Evolutionary conservation across 1,140 invertebrate genomes (phyloP).

Genomic region (Anastatus disparis): DNA sequence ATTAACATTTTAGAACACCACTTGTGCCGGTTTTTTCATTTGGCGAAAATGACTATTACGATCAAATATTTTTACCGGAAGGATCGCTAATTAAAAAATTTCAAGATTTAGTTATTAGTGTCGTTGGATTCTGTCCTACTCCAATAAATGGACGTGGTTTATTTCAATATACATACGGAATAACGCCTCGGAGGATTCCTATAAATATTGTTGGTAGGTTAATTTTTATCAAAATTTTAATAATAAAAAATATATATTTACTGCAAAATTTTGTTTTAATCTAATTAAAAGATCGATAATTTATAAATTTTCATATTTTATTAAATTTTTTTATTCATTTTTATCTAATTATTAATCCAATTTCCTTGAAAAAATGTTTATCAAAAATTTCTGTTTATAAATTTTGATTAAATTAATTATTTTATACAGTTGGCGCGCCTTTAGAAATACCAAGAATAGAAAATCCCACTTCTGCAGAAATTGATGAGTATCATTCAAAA

Average conservation of each 20-base stretch:
- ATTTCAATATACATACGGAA: constrained; percentile 89
- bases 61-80: constrained; percentile 78
- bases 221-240: too few relatives aligned
- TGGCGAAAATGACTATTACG: constrained; percentile 90
- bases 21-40: constrained; percentile 92
- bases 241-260: too few relatives aligned
- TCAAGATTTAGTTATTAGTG: constrained; percentile 77
- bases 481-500: constrained; percentile 79
- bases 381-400: too few relatives aligned
- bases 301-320: too few relatives aligned
- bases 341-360: too few relatives aligned
- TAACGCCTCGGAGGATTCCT: constrained; percentile 81
- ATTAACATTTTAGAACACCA: constrained; percentile 69
- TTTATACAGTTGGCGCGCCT: constrained; percentile 81
- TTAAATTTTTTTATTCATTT: background rate
- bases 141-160: constrained; percentile 86
- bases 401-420: too few relatives aligned
- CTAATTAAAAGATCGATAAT: too few relatives aligned
- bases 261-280: too few relatives aligned
- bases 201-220: constrained; percentile 88
- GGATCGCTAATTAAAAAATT: constrained; percentile 75
- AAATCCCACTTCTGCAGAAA: constrained; percentile 77
- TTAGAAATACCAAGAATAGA: constrained; percentile 77
- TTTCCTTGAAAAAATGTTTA: too few relatives aligned
- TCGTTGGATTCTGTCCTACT: constrained; percentile 81